These are phyloP conservation scores for Conchocele bisecta DNA, from an alignment of 2,888 invertebrate species.

Conservation along the genomic window DNA sequence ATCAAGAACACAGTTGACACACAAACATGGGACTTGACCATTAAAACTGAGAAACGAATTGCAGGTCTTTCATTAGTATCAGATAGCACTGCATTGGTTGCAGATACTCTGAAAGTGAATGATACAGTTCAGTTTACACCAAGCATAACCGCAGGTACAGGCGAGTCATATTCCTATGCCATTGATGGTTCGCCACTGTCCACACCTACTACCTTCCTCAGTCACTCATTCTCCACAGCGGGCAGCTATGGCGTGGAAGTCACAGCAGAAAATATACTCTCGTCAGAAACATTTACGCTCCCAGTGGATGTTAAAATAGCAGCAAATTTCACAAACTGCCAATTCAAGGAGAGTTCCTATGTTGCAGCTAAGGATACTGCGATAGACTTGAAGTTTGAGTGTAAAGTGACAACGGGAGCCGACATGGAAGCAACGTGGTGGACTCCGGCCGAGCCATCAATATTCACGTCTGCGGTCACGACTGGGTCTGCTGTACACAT, in stretches of 20 bases:
- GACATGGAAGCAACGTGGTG: conserved; percentile 44
- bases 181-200: conserved; percentile 12
- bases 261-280: conserved; percentile 33
- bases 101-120: conserved; percentile 37
- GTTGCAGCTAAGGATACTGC: conserved; percentile 34
- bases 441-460: conserved; percentile 17
- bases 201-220: conserved; percentile 9
- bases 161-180: conserved; percentile 32
- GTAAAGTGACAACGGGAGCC: conserved; percentile 23
- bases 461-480: conserved; percentile 5
- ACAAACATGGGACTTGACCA: conserved; percentile 17
- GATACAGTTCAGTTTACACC: conserved; percentile 11
- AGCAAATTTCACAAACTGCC: conserved; percentile 29
- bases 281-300: neutral
- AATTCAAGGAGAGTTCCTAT: conserved; percentile 14
- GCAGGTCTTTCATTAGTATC: conserved; percentile 27
- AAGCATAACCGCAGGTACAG: conserved; percentile 30
- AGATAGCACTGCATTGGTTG: conserved; percentile 18
- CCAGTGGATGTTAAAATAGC: conserved; percentile 29
- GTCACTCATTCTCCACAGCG: conserved; percentile 43
- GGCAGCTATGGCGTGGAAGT: conserved; percentile 47
- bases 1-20: conserved; percentile 39
- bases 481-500: conserved; percentile 14
- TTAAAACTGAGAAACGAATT: conserved; percentile 34
- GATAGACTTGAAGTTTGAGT: conserved; percentile 32